Percentiles rank a stretch among this genome's conserved stretches.
Conservation (phyloP, 2,888 invertebrate species). For the Pheosia gnoma region DNA sequence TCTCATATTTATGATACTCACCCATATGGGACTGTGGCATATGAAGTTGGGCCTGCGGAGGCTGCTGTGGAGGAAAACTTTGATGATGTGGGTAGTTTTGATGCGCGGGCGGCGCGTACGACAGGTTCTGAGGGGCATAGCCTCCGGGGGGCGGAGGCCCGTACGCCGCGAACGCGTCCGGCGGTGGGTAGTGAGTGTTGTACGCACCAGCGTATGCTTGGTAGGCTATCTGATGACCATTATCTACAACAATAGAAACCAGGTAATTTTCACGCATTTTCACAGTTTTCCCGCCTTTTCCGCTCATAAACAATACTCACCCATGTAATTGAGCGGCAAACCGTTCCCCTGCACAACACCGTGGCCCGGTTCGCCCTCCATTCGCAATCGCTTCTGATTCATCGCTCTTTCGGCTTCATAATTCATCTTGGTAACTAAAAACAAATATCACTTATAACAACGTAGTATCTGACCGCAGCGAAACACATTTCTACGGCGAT, state of each 20-base stretch:
- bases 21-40: constrained; percentile 81
- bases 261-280: constrained; percentile 16
- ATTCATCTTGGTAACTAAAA: constrained; percentile 82
- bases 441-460: constrained; percentile 59
- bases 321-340: constrained; percentile 81
- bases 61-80: constrained; percentile 77
- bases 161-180: constrained; percentile 78
- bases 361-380: constrained; percentile 82
- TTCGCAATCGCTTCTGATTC: constrained; percentile 82
- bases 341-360: constrained; percentile 82
- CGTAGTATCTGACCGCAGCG: constrained; percentile 43
- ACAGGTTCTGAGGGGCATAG: constrained; percentile 78
- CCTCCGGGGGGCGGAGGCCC: constrained; percentile 78
- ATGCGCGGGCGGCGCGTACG: constrained; percentile 80
- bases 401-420: constrained; percentile 82
- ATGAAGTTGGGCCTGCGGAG: constrained; percentile 71
- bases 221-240: constrained; percentile 81
- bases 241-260: constrained; percentile 65
- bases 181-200: constrained; percentile 81
- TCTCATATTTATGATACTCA: constrained; percentile 36
- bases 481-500: constrained; percentile 53
- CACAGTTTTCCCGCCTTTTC: constrained; percentile 40
- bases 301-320: constrained; percentile 50
- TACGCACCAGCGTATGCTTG: constrained; percentile 80
- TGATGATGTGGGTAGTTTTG: constrained; percentile 81